Evolutionary conservation across 92 coral and sea anemone species (phyloP), one percentile per base, ranked within the genome.

Genomic region (Nematostella vectensis): DNA sequence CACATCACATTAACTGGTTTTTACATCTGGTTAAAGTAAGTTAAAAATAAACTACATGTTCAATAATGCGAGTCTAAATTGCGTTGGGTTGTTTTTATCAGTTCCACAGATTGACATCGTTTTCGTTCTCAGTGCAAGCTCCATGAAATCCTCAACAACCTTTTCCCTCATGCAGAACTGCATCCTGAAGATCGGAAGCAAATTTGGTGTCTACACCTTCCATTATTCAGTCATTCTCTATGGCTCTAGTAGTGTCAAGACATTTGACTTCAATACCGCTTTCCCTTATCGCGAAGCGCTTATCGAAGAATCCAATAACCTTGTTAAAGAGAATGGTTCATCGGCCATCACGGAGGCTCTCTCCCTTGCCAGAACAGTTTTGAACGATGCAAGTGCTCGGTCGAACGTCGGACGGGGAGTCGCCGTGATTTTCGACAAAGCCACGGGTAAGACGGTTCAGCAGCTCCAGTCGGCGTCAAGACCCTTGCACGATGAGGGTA

Each of bases 191-290:
- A 64, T 53, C 52, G 27, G 50, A 24, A 26, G 52, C 0, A 52
- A 26, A 24, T 64, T 64, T 38, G 70, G 70, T 23, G 70, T 53
- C 20, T 64, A 64, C 61, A 64, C 59, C 51, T 51, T 64, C 48
- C 52, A 42, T 13, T 64, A 64, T 20, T 64, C 70, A 19, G 70
- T 64, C 29, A 64, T 64, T 43, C 27, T 64, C 15, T 64, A 51
- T 42, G 70, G 70, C 39, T 0, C 37, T 19, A 16, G 51, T 19
- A 25, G 47, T 11, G 26, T 25, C n/a, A 64, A 37, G 47, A 20
- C 36, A 18, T 42, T 64, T 25, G 70, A 52, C 59, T 64, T 64
- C 21, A 47, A 48, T 3, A 64, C 49, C 2, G 36, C 50, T 3
- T 64, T 64, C 31, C 70, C 70, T 11, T 64, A 64, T 29, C 36